These are phyloP conservation scores for Podarcis cretensis DNA, from an alignment of 2,113 vertebrate genomes.

Conservation along the genomic window DNA sequence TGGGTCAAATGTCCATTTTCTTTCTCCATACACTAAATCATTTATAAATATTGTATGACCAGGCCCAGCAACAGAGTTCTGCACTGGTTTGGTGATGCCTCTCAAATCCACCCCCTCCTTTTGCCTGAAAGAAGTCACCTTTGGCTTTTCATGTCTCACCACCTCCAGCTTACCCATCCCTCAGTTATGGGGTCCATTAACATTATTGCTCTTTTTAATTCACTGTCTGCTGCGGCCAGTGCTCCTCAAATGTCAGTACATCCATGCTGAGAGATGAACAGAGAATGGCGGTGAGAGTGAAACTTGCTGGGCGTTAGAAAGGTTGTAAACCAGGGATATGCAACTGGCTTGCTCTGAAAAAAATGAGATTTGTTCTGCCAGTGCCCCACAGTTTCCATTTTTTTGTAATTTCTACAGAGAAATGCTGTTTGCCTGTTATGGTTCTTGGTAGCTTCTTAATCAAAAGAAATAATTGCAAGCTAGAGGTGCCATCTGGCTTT, in stretches of 20 bases:
- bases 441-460: constrained; percentile 58
- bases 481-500: constrained; percentile 58
- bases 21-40: background rate
- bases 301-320: background rate
- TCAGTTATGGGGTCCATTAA: background rate
- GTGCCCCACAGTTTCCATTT: constrained; percentile 4
- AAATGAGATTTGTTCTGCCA: constrained; percentile 23
- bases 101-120: background rate
- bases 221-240: background rate
- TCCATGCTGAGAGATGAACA: background rate
- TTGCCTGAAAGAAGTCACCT: background rate
- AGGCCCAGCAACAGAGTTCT: background rate
- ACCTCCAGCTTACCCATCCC: background rate
- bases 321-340: background rate
- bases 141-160: background rate
- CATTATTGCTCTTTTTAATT: background rate
- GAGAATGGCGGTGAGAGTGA: background rate
- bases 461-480: constrained; percentile 58
- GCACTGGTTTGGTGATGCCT: background rate
- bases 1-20: background rate
- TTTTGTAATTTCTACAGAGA: constrained; percentile 20
- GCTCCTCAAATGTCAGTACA: background rate
- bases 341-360: background rate
- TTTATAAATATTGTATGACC: background rate
- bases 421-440: constrained; percentile 29